Conservation (phyloP, 1,140 invertebrate genomes). For the Bombus picipes region DNA sequence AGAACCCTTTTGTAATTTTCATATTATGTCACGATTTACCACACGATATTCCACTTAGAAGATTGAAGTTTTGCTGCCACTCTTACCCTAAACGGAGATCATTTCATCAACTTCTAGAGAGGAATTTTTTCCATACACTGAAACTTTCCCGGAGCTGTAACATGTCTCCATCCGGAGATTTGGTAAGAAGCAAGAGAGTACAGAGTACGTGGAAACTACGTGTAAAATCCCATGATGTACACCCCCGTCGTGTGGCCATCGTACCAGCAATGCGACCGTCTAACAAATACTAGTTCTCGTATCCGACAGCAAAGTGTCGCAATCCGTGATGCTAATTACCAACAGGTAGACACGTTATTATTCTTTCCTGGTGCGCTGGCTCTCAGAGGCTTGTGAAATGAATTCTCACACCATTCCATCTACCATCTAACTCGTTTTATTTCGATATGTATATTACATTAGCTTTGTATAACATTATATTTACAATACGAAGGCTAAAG, state of each 20-base stretch:
- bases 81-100: too few species aligned
- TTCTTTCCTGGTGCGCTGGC: constrained; percentile 63
- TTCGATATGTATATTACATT: constrained; percentile 73
- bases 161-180: constrained; percentile 30
- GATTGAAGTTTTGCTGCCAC: too few species aligned
- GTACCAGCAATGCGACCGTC: constrained; percentile 53
- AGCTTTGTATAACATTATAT: constrained; percentile 74
- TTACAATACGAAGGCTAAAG: constrained; percentile 66
- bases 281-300: constrained; percentile 49
- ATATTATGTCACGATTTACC: too few species aligned
- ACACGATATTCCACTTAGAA: too few species aligned
- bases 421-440: constrained; percentile 73
- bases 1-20: too few species aligned
- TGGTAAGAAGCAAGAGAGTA: constrained; percentile 30
- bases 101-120: not conserved
- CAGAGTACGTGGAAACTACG: constrained; percentile 73
- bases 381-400: constrained; percentile 79
- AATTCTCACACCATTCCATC: constrained; percentile 79
- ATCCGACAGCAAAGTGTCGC: constrained; percentile 67
- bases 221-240: constrained; percentile 75
- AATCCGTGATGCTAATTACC: constrained; percentile 78
- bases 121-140: not conserved
- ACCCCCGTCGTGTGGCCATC: constrained; percentile 53
- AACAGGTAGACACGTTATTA: constrained; percentile 74
- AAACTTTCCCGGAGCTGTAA: constrained; percentile 2